Base-by-base conservation (phyloP, 1,140 invertebrate genomes). In the Asobara japonica region DNA sequence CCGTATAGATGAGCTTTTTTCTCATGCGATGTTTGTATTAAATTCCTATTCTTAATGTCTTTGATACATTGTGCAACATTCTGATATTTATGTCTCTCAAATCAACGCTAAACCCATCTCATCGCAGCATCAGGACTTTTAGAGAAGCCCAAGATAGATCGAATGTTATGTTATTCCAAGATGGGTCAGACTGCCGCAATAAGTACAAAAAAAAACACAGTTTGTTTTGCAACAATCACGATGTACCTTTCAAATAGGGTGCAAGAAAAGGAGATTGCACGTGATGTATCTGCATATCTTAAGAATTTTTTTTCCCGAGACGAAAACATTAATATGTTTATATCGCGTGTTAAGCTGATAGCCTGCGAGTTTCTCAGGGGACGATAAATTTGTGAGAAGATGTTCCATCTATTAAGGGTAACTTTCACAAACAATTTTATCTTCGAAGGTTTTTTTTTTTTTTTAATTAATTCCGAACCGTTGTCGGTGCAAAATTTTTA, bases 281-380 rank as follows among this genome's bases (percentile, higher is more conserved):
- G n/a, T 20, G n/a, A 18, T 13, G 25, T 56, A 25, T 22, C n/a
- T n/a, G n/a, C 5, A 27, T 56, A 18, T 2, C 6, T 10, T 6
- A 18, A 2, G 45, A 18, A 20, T 51, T 56, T 56, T 56, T 56
- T 56, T 56, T 18, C 2, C 3, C 4, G 22, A 22, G 6, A 56
- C 51, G 51, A 56, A 45, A 56, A 56, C 25, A 22, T 56, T 56
- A 56, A 56, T 56, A n/a, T 45, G 20, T 56, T 18, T 56, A 56
- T 13, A 20, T 18, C 25, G 22, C 25, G 11, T 56, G 51, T 56
- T 56, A 56, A 56, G 22, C 3, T 8, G 3, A 22, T 56, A 8
- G 41, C n/a, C 7, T 18, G 1, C 18, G 41, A 45, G 41, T 16
- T 45, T 6, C 11, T 5, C n/a, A 45, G n/a, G 41, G 13, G 10